Evolutionary conservation across 2,888 invertebrate genomes (phyloP), one percentile per base, ranked within the genome.

Genomic region (Ernsta delagoae): DNA sequence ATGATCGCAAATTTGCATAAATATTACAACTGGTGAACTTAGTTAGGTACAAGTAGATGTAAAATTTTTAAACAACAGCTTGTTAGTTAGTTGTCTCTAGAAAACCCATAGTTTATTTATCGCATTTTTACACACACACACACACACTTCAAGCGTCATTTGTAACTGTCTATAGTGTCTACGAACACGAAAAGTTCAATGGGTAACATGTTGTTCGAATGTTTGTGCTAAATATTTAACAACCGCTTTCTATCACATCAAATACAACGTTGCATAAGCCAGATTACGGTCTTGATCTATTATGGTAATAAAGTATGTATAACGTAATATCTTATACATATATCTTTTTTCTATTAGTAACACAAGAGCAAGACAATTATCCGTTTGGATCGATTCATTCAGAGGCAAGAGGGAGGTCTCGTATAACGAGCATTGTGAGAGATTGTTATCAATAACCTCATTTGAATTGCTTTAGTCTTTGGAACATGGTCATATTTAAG

Each of bases 281-380:
- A 80, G 83, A 86, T 88, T 84, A 84, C 84, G 82, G 86, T 88
- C 85, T 85, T 89, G 88, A 90, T 90, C 83, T 88, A 90, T 90
- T 90, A 89, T 89, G 86, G 85, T 88, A 88, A 90, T 87, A 85
- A 83, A 83, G 72, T 83, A n/a, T n/a, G n/a, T n/a, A 77, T 89
- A 88, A 88, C 83, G 90, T 81, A 89, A 89, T 74, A 73, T 71
- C 56, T 56, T n/a, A 34, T 34, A 12, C 36, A 54, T 34, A 12
- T 56, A 54, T 43, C 31, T 84, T 83, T 84, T 81, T 80, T 65
- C 78, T 82, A 80, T 84, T 75, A 76, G 75, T 81, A 79, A 78
- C 54, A 54, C 53, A 78, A 84, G 82, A 81, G 80, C 81, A 80
- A 83, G 79, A 79, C 83, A 81, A 82, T 81, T 85, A 81, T 86